These are phyloP conservation scores for Ceyx cyanopectus DNA, from an alignment of 2,113 vertebrate species.

Conservation along the genomic window DNA sequence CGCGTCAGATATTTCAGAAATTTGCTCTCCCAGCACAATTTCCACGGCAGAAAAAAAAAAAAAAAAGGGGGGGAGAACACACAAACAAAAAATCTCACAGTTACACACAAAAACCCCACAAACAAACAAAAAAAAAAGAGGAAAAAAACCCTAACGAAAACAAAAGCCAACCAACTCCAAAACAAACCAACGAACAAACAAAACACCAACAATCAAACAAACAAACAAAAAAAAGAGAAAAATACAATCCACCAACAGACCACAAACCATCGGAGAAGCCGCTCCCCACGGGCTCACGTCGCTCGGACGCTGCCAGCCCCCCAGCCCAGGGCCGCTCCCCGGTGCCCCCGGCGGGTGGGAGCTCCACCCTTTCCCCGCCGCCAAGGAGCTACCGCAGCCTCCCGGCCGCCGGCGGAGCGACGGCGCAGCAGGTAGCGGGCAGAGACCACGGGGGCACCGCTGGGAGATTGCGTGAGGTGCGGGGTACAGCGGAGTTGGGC, in stretches of 20 bases:
- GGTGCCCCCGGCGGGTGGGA: slow-evolving; percentile 8
- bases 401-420: neutral
- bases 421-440: neutral
- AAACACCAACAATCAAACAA: too few species aligned
- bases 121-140: neutral
- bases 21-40: slow-evolving; percentile 52
- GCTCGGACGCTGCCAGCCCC: neutral
- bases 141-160: too few species aligned
- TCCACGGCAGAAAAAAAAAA: neutral
- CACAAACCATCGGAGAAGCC: too few species aligned
- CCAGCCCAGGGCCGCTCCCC: neutral
- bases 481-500: neutral
- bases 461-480: neutral
- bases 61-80: too few species aligned
- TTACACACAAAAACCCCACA: too few species aligned
- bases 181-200: too few species aligned
- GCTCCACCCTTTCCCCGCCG: slow-evolving; percentile 43
- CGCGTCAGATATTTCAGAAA: slow-evolving; percentile 50
- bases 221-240: too few species aligned
- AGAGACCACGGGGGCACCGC: neutral
- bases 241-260: too few species aligned
- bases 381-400: neutral
- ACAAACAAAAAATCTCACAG: neutral
- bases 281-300: neutral
- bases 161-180: too few species aligned